These are phyloP conservation scores for Romanogobio albipinnatus DNA, from an alignment of 2,113 vertebrate species.

Conservation along the genomic window DNA sequence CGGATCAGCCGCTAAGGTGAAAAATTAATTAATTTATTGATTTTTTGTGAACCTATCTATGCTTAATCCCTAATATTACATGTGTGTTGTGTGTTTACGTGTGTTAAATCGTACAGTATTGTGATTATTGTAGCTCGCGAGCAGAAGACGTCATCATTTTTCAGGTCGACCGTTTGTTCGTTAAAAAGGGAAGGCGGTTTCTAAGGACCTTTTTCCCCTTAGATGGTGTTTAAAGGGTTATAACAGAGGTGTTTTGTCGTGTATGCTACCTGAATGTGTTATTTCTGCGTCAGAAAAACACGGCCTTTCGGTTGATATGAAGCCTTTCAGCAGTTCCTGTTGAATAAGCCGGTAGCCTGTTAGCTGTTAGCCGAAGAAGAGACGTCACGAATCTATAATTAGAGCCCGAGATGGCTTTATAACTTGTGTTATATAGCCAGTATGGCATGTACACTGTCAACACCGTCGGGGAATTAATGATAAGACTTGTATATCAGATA, in stretches of 20 bases:
- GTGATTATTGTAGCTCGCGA: neutral
- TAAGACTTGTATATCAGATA: conserved; percentile 42
- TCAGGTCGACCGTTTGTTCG: conserved; percentile 70
- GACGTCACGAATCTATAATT: conserved; percentile 80
- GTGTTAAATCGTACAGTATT: neutral
- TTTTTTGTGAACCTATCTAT: neutral
- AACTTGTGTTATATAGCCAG: neutral
- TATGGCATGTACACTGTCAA: neutral
- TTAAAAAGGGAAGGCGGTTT: conserved; percentile 29
- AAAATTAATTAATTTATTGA: conserved; percentile 57
- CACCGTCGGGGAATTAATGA: neutral
- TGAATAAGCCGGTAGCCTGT: conserved; percentile 48
- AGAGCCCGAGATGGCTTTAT: conserved; percentile 57
- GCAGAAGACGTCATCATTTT: conserved; percentile 72
- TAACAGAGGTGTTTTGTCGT: neutral
- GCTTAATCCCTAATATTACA: conserved; percentile 54
- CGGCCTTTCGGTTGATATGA: conserved; percentile 1
- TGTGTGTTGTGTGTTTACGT: neutral
- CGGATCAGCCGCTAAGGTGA: conserved; percentile 76
- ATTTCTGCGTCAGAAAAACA: conserved; percentile 27
- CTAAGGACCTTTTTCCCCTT: conserved; percentile 32
- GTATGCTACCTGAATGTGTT: neutral
- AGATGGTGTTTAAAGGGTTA: neutral
- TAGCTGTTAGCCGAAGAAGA: conserved; percentile 67
- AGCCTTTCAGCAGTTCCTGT: conserved; percentile 41